Base-by-base conservation (phyloP, 2,888 invertebrate species). In the Torymus texanus region DNA sequence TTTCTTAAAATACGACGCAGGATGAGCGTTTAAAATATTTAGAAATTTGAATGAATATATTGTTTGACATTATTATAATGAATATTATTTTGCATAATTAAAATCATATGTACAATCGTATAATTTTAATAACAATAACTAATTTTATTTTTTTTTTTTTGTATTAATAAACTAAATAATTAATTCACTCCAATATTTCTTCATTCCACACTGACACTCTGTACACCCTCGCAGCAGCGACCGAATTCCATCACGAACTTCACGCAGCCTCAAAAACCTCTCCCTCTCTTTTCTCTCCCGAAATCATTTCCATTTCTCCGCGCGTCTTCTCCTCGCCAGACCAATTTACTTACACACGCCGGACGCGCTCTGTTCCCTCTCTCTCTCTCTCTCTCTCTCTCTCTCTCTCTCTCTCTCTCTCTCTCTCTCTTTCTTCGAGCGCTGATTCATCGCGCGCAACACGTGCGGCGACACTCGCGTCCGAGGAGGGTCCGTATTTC, bases 391-490 rank as follows among this genome's bases (percentile, higher is more conserved):
- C 21, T 24, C n/a, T 12, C 59, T n/a, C 8, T 59, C 16, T 59
- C 21, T 21, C 61, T 24, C 61, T 11, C 21, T 61, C 29, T 14
- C 61, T 11, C 21, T 24, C n/a, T 12, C 59, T n/a, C 21, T 21
- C 61, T 24, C 61, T 11, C 21, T 24, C n/a, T 12, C 59, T n/a
- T 18, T 59, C 16, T 59, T 51, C 3, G 16, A 12, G 13, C 24
- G 71, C 71, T 79, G 79, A 79, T 79, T 79, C 79, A 75, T 79
- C 66, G 71, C 61, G 59, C 59, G 68, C 66, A 79, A 79, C 79
- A 75, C 75, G 79, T 79, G 79, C 78, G 73, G 50, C 78, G 78
- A 62, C 73, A 67, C 67, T 61, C 78, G 73, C 78, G 59, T 58
- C 18, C 41, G 41, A 41, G 58, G 14, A 14, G 4, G 51, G 56